Evolutionary conservation across 2,113 vertebrate species (phyloP).

Genomic region (Psilopsiagon aurifrons): DNA sequence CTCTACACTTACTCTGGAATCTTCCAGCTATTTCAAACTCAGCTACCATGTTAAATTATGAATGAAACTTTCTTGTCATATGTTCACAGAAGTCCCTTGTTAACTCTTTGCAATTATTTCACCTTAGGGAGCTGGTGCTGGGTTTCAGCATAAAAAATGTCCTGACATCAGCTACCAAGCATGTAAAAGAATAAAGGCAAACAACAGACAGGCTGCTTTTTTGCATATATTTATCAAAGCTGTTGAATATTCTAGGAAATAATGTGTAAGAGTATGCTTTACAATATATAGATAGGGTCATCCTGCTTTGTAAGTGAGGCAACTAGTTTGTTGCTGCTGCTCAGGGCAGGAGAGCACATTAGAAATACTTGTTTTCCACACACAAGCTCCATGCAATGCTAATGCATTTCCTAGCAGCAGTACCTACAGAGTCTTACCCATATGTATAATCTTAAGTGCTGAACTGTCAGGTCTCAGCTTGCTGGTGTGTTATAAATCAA

Average conservation of each 20-base stretch:
- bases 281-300: background rate
- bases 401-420: background rate
- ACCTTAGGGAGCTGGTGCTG: background rate
- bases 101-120: background rate
- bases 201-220: background rate
- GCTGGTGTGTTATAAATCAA: background rate
- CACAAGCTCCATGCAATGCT: background rate
- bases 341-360: background rate
- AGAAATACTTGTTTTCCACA: background rate
- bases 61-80: background rate
- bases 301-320: background rate
- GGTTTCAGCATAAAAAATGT: background rate
- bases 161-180: background rate
- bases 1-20: background rate
- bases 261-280: background rate
- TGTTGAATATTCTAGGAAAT: background rate
- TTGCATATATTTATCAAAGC: background rate
- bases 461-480: background rate
- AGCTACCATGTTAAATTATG: background rate
- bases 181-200: background rate
- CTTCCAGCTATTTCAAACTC: constrained; percentile 1
- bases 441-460: background rate
- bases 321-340: background rate
- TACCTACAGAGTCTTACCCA: background rate
- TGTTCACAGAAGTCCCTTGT: background rate